Percentiles rank a stretch among this genome's conserved stretches.
phyloP scores from a whole-genome alignment of 2,888 invertebrate species.

The Kryphioiulus occultus region DNA sequence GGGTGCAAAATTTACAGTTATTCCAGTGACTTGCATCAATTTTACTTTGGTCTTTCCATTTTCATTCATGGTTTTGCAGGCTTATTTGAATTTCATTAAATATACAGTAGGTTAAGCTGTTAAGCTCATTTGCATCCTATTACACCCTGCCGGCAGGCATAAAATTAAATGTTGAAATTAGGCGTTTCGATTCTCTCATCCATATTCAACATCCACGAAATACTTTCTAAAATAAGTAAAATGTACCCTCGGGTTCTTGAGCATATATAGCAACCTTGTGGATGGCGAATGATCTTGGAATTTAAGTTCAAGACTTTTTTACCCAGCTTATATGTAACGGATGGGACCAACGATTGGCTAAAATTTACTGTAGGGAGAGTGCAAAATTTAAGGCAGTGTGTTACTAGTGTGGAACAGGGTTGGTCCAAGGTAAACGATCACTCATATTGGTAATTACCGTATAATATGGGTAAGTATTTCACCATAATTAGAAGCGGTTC shows the following conservation, averaged over 20 bases:
- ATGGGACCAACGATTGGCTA: background rate
- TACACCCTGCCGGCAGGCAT: background rate
- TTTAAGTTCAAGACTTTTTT: conserved; percentile 3
- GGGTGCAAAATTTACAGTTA: too few relatives aligned
- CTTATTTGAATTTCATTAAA: background rate
- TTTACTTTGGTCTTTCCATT: background rate
- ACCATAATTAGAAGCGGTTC: too few relatives aligned
- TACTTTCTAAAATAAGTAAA: background rate
- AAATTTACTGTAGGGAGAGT: background rate
- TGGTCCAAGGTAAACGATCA: background rate
- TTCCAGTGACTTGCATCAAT: background rate
- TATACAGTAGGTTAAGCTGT: background rate
- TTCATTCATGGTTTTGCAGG: background rate
- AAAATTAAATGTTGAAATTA: conserved; percentile 1
- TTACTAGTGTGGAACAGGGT: background rate
- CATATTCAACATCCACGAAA: background rate
- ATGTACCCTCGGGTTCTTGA: background rate
- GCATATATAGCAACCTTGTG: background rate
- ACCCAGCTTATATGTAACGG: background rate
- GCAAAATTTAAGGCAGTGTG: too few relatives aligned
- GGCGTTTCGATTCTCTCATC: conserved; percentile 7
- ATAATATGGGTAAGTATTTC: too few relatives aligned
- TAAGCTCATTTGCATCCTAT: background rate
- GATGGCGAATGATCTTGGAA: background rate
- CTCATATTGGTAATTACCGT: background rate